Base-by-base conservation (phyloP, 2,113 vertebrate species). In the Pagrus major region DNA sequence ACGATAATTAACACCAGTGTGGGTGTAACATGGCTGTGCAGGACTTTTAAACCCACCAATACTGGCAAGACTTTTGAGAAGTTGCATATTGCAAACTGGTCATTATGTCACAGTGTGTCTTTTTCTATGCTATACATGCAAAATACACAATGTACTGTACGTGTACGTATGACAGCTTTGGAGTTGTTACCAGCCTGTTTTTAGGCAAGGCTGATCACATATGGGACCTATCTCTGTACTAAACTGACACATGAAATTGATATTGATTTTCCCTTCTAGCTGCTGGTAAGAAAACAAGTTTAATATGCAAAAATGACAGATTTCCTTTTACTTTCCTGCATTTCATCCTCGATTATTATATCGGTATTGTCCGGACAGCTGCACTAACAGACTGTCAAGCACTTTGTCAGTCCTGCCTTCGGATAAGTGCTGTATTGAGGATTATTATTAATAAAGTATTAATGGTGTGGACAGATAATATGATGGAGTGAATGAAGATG, bases 1-100 rank as follows among this genome's bases (percentile, higher is more conserved):
- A 31, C 41, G 55, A 37, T 80, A 71, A 86, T 71, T 42, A 70
- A 35, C 78, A 71, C 29, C 35, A 29, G 74, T 69, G 81, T 72
- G 27, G 72, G 71, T 1, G 66, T 51, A 46, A 0, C 18, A 11
- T 60, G 23, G 33, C 56, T 49, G n/a, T 35, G 25, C n/a, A 27
- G 56, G 9, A 46, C 16, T 23, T 59, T 58, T 25, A 65, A 56
- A 69, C 16, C 11, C 42, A 37, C 25, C 39, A 61, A 6, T 55
- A 35, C 5, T 54, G 67, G 46, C 8, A 49, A 37, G 59, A 55
- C 55, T 61, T 51, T 35, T 44, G 20, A 64, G 35, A 65, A 55
- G 74, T 60, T 58, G 54, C 15, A 5, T 8, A 12, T 6, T 21
- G 27, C 6, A 59, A 31, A 63, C 33, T 63, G 41, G 41, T 70